Conservation (phyloP, 2,888 invertebrate genomes). For the Drosophila aldrichi region DNA sequence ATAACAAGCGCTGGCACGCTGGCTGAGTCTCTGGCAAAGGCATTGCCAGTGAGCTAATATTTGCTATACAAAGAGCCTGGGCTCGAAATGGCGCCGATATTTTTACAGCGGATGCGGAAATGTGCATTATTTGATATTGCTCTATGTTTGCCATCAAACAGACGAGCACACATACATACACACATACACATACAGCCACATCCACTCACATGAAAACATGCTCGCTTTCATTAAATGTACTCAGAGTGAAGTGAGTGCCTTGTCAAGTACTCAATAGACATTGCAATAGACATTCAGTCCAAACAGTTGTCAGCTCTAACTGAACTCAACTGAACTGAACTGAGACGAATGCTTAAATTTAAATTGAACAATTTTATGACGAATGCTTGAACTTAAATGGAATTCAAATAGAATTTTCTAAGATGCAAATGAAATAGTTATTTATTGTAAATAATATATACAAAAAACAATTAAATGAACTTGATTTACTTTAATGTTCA, state of each 20-base stretch:
- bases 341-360: too few species aligned
- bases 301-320: constrained; percentile 2
- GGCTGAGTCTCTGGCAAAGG: constrained; percentile 10
- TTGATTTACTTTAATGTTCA: neutral
- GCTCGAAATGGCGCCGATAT: constrained; percentile 53
- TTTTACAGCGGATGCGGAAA: constrained; percentile 68
- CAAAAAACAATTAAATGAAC: neutral
- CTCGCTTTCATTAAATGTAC: constrained; percentile 25
- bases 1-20: constrained; percentile 20
- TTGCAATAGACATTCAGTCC: neutral
- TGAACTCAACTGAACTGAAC: too few species aligned
- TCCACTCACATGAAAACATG: constrained; percentile 6
- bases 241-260: constrained; percentile 16
- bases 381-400: neutral
- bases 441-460: neutral
- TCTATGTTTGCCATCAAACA: constrained; percentile 34
- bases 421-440: too few species aligned
- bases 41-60: constrained; percentile 49
- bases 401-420: neutral
- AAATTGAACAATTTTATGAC: neutral
- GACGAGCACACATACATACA: constrained; percentile 1
- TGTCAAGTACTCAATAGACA: constrained; percentile 21
- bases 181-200: neutral
- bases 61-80: constrained; percentile 34
- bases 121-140: constrained; percentile 77